Conservation (phyloP, 2,888 invertebrate genomes). For the Ditula angustiorana region DNA sequence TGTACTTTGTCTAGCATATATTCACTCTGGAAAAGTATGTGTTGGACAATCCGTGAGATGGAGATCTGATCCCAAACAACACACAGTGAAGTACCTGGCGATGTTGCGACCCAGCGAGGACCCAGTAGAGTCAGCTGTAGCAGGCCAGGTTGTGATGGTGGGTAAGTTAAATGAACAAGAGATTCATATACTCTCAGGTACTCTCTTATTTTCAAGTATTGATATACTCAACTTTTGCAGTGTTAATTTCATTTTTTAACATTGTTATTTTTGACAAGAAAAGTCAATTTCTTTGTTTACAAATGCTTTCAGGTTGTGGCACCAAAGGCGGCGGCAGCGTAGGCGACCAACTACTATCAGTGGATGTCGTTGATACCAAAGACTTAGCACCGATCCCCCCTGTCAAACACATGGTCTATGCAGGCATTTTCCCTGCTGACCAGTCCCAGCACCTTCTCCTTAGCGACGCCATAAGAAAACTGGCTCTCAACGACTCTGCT, state of each 20-base stretch:
- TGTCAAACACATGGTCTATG: slow-evolving; percentile 81
- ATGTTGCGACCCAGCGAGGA: slow-evolving; percentile 92
- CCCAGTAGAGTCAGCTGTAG: slow-evolving; percentile 87
- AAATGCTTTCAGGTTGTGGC: slow-evolving; percentile 69
- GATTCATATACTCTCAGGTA: background rate
- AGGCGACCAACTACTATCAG: slow-evolving; percentile 72
- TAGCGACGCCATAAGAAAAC: slow-evolving; percentile 93
- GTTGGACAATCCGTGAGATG: slow-evolving; percentile 92
- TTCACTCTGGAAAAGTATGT: slow-evolving; percentile 90
- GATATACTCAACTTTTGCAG: too few species aligned
- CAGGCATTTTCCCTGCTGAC: slow-evolving; percentile 93
- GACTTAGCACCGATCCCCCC: slow-evolving; percentile 54
- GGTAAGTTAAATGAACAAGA: slow-evolving; percentile 63
- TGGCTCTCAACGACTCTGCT: slow-evolving; percentile 97
- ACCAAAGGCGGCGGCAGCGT: slow-evolving; percentile 77
- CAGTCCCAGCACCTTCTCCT: slow-evolving; percentile 92
- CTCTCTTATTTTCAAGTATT: background rate
- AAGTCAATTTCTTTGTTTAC: too few species aligned
- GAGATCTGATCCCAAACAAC: slow-evolving; percentile 89
- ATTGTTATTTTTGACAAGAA: too few species aligned
- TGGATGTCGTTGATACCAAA: slow-evolving; percentile 58
- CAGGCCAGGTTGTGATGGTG: slow-evolving; percentile 97
- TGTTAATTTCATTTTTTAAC: too few species aligned
- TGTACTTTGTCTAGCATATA: slow-evolving; percentile 90
- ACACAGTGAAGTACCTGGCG: slow-evolving; percentile 92